These are phyloP conservation scores for Rhingia rostrata DNA, from an alignment of 2,888 invertebrate species.

Conservation along the genomic window DNA sequence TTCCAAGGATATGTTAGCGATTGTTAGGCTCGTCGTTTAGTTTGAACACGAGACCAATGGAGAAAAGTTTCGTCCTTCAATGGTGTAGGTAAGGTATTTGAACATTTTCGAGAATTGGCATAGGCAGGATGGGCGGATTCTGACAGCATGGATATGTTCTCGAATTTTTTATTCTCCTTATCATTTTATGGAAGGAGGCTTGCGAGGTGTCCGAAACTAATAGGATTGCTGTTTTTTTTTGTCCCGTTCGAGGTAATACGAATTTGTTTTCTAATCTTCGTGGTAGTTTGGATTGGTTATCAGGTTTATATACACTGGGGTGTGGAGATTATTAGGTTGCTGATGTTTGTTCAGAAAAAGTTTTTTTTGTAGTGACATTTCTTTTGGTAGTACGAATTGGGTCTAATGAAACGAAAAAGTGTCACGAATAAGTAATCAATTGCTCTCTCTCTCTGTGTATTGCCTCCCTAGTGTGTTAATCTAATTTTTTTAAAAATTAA, in stretches of 20 bases:
- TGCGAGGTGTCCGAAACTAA: neutral
- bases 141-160: neutral
- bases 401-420: too few species aligned
- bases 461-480: too few species aligned
- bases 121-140: neutral
- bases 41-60: slow-evolving; percentile 11
- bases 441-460: too few species aligned
- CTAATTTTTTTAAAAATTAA: too few species aligned
- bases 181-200: neutral
- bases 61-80: neutral
- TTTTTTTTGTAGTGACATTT: too few species aligned
- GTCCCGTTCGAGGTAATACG: neutral
- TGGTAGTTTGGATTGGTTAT: neutral
- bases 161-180: neutral
- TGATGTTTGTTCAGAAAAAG: too few species aligned
- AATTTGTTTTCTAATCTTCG: neutral
- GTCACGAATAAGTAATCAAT: too few species aligned
- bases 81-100: neutral
- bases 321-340: too few species aligned
- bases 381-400: too few species aligned
- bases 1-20: slow-evolving; percentile 23
- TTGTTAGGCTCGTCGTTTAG: slow-evolving; percentile 29
- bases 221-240: neutral
- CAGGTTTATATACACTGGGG: neutral
- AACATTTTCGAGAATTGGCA: neutral